Conservation (phyloP, 2,888 invertebrate genomes). For the Aromia moschata region DNA sequence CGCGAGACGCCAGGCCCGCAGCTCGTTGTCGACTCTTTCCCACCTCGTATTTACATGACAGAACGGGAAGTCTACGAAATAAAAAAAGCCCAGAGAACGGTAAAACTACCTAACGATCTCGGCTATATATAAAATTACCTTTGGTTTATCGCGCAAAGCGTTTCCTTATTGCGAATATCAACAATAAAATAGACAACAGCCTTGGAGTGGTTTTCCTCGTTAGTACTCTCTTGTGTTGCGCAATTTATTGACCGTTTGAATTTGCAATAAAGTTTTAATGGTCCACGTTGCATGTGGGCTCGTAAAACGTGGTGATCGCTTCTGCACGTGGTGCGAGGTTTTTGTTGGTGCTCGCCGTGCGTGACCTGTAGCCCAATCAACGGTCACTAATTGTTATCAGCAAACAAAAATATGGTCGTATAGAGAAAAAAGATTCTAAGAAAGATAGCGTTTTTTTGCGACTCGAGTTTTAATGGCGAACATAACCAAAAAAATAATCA, state of each 20-base stretch:
- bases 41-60: not conserved
- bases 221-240: slow-evolving; percentile 32
- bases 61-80: not conserved
- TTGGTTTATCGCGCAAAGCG: slow-evolving; percentile 8
- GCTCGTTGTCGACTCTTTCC: not conserved
- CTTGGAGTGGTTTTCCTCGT: slow-evolving; percentile 28
- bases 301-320: slow-evolving; percentile 10
- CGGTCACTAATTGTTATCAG: too few relatives aligned
- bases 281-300: slow-evolving; percentile 7
- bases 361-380: too few relatives aligned
- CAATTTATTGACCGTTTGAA: slow-evolving; percentile 31
- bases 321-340: slow-evolving; percentile 2
- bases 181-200: slow-evolving; percentile 32
- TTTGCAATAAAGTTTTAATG: slow-evolving; percentile 32
- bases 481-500: too few relatives aligned
- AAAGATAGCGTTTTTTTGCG: too few relatives aligned
- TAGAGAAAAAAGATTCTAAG: too few relatives aligned
- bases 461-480: too few relatives aligned
- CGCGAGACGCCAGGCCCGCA: not conserved
- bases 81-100: slow-evolving; percentile 6
- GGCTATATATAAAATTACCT: slow-evolving; percentile 17
- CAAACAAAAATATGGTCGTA: too few relatives aligned
- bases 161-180: slow-evolving; percentile 35
- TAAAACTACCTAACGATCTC: slow-evolving; percentile 18
- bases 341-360: not conserved